Percentiles rank a stretch among this genome's conserved stretches.
Evolutionary conservation across 2,888 invertebrate genomes (phyloP).

Genomic region (Cosmopolites sordidus): DNA sequence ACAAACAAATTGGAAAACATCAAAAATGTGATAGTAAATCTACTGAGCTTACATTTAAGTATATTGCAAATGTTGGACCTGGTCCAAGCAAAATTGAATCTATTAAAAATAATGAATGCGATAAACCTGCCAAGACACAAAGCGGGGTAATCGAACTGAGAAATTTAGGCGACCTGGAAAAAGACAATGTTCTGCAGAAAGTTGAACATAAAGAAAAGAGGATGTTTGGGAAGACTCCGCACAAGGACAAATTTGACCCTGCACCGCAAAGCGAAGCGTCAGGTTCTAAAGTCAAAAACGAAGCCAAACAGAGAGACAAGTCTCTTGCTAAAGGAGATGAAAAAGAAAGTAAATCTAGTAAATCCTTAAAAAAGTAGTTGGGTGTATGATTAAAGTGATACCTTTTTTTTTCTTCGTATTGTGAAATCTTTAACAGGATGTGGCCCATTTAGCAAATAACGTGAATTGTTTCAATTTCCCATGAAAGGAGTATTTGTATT

Average conservation of each 20-base stretch:
- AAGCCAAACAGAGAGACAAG: conserved; percentile 13
- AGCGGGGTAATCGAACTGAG: too few relatives aligned
- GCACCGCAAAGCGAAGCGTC: conserved; percentile 1
- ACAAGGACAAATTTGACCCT: conserved; percentile 6
- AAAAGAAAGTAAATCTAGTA: conserved; percentile 19
- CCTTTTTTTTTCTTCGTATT: conserved; percentile 1
- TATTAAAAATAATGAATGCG: conserved; percentile 3
- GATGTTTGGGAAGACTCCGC: neutral
- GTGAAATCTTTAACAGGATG: neutral
- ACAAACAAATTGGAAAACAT: conserved; percentile 1
- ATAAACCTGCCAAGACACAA: neutral
- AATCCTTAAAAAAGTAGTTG: conserved; percentile 14
- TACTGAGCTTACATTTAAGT: neutral
- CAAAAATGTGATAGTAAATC: conserved; percentile 9
- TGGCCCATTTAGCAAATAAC: conserved; percentile 6
- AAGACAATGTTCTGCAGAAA: conserved; percentile 6
- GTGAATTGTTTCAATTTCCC: conserved; percentile 3
- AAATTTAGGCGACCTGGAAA: conserved; percentile 4
- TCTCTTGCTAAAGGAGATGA: conserved; percentile 18
- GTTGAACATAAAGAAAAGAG: conserved; percentile 9
- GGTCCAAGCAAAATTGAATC: neutral
- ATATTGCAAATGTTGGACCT: neutral
- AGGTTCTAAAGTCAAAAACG: conserved; percentile 11
- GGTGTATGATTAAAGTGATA: conserved; percentile 3
- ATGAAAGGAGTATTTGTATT: conserved; percentile 5